Conservation (phyloP, 1,140 invertebrate genomes). For the Drosophila ironensis region DNA sequence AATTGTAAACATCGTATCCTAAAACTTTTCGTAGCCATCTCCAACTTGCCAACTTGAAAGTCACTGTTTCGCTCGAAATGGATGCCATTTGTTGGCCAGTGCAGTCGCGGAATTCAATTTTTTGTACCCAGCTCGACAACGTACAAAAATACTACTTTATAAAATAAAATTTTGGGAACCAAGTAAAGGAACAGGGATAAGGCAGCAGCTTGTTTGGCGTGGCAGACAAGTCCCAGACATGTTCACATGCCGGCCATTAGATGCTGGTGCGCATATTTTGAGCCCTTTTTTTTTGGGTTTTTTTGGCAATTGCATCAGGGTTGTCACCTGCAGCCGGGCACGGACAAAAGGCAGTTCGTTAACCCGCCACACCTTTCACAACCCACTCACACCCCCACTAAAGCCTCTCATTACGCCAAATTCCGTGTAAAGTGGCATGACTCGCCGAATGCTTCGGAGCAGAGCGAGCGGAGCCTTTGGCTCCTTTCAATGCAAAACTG, state of each 20-base stretch:
- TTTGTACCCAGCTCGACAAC: slow-evolving; percentile 24
- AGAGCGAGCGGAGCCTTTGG: too few species aligned
- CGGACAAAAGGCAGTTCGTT: neutral
- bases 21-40: too few species aligned
- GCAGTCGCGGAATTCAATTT: slow-evolving; percentile 47
- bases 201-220: slow-evolving; percentile 23
- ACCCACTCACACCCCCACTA: slow-evolving; percentile 25
- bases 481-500: slow-evolving; percentile 33
- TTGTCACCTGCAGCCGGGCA: slow-evolving; percentile 19
- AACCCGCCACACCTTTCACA: slow-evolving; percentile 20
- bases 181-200: slow-evolving; percentile 4
- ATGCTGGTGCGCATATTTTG: slow-evolving; percentile 8
- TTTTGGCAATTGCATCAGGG: slow-evolving; percentile 26
- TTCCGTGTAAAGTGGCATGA: slow-evolving; percentile 39
- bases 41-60: too few species aligned
- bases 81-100: slow-evolving; percentile 57
- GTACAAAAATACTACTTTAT: slow-evolving; percentile 18
- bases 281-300: neutral
- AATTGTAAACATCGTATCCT: too few species aligned
- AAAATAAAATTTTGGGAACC: slow-evolving; percentile 5
- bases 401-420: slow-evolving; percentile 39
- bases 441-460: slow-evolving; percentile 19
- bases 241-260: slow-evolving; percentile 25
- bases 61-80: slow-evolving; percentile 12
- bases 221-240: slow-evolving; percentile 48